Evolutionary conservation across 2,888 invertebrate genomes (phyloP).

Genomic region (Theodoxus fluviatilis): DNA sequence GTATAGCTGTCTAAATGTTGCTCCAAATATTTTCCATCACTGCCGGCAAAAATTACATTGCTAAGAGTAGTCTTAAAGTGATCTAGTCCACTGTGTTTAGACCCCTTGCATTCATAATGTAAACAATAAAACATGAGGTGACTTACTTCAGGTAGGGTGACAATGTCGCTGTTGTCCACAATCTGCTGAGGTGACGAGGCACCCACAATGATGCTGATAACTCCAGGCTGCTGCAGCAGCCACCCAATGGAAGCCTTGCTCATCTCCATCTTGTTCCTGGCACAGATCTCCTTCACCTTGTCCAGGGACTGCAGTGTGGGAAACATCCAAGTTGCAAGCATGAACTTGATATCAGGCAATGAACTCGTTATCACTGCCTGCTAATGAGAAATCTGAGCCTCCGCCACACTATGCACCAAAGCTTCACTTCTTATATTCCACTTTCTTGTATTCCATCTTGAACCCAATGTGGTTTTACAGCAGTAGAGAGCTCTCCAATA

Average conservation of each 20-base stretch:
- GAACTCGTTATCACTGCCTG: neutral
- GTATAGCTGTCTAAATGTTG: no score
- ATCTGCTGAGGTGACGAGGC: constrained; percentile 57
- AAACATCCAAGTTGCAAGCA: neutral
- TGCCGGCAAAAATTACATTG: no score
- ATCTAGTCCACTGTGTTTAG: no score
- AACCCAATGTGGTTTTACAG: no score
- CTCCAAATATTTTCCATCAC: no score
- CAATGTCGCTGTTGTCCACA: constrained; percentile 49
- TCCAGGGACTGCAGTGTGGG: constrained; percentile 44
- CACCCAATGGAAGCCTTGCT: constrained; percentile 53
- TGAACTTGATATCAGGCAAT: neutral
- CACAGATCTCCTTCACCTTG: constrained; percentile 48
- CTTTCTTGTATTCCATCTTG: no score
- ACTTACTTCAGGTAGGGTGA: no score
- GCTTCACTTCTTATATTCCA: no score
- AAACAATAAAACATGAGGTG: no score
- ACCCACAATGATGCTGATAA: constrained; percentile 54
- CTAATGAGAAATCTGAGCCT: neutral
- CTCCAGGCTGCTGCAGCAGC: constrained; percentile 52
- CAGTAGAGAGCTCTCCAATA: no score
- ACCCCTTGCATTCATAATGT: no score
- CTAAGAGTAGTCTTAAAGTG: no score
- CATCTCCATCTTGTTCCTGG: constrained; percentile 49
- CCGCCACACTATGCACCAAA: neutral